These are phyloP conservation scores for Ibidorhyncha struthersii DNA, from an alignment of 2,113 vertebrate species.

Conservation along the genomic window DNA sequence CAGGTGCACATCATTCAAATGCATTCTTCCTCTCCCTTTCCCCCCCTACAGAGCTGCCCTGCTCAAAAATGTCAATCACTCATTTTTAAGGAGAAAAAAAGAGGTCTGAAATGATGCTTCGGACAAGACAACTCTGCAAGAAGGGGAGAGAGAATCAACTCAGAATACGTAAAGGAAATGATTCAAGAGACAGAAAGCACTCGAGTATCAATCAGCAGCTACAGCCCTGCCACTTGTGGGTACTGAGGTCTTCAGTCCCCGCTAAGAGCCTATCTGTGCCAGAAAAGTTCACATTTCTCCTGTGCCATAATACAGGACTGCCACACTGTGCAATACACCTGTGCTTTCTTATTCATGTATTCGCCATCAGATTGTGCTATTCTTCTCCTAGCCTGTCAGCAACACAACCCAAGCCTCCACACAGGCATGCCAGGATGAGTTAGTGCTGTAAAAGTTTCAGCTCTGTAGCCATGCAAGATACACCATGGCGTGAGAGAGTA, in stretches of 20 bases:
- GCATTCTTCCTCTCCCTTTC: background rate
- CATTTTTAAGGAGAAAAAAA: background rate
- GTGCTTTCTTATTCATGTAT: background rate
- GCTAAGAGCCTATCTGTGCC: background rate
- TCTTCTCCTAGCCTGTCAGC: background rate
- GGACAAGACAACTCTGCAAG: background rate
- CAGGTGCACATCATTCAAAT: background rate
- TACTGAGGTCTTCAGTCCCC: background rate
- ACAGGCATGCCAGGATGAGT: background rate
- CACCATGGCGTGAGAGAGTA: rapidly evolving
- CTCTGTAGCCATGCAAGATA: background rate
- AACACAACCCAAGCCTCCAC: background rate
- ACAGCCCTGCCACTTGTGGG: background rate
- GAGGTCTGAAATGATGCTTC: background rate
- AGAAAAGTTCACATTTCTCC: background rate
- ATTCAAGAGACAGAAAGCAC: background rate
- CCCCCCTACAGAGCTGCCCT: background rate
- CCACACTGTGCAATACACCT: background rate
- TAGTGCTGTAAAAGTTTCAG: background rate
- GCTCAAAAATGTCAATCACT: background rate
- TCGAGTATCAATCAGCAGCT: background rate
- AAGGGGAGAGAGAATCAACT: background rate
- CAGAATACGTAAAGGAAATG: background rate
- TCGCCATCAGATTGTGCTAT: background rate
- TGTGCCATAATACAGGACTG: background rate